Conservation (phyloP, 2,797 vertebrate genomes). For the Macrochelys suwanniensis region DNA sequence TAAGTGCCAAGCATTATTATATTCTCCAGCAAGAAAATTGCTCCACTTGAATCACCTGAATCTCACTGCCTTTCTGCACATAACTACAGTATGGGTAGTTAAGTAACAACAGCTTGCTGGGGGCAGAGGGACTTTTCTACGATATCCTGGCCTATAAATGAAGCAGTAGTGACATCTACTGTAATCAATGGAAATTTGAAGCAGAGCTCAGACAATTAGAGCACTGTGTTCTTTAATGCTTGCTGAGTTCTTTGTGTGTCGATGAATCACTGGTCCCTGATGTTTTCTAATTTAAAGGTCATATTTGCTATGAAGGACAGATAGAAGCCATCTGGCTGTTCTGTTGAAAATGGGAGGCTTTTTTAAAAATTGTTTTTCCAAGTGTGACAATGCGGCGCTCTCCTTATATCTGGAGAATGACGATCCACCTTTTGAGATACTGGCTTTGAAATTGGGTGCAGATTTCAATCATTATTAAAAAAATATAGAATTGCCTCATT, state of each 20-base stretch:
- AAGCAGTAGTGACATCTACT: slow-evolving; percentile 5
- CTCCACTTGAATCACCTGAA: not conserved
- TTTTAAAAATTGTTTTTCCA: not conserved
- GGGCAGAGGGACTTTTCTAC: not conserved
- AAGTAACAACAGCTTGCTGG: not conserved
- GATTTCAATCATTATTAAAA: slow-evolving; percentile 35
- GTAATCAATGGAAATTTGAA: slow-evolving; percentile 38
- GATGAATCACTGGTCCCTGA: slow-evolving; percentile 55
- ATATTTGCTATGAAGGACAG: slow-evolving; percentile 60
- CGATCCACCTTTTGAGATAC: not conserved
- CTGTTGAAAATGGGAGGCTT: slow-evolving; percentile 19
- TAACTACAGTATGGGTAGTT: too few relatives aligned
- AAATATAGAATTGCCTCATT: slow-evolving; percentile 6
- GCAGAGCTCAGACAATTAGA: slow-evolving; percentile 5
- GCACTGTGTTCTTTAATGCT: slow-evolving; percentile 20
- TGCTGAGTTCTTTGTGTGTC: slow-evolving; percentile 39
- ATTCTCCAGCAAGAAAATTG: fast-evolving
- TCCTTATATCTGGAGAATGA: not conserved
- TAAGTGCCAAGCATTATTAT: not conserved
- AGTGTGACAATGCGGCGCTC: slow-evolving; percentile 21
- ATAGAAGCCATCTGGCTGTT: slow-evolving; percentile 58
- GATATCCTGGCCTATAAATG: not conserved
- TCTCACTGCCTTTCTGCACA: not conserved
- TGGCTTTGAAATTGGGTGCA: slow-evolving; percentile 24
- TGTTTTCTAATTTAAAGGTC: slow-evolving; percentile 72